Evolutionary conservation across 2,797 vertebrate genomes (phyloP), one percentile per base, ranked within the genome.

Genomic region (Eremophila alpestris): DNA sequence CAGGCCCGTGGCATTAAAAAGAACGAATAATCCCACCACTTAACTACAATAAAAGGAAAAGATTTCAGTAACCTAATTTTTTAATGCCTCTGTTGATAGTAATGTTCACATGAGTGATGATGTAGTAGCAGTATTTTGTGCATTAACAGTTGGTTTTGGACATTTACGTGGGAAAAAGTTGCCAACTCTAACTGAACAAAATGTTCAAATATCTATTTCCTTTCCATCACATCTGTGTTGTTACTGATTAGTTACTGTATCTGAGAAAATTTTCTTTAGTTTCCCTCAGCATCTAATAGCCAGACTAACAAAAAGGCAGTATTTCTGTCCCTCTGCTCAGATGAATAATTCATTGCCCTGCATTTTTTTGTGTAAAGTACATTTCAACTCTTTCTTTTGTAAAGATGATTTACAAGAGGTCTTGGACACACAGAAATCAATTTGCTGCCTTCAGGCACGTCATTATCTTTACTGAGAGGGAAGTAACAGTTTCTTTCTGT

Each of bases 261-360:
- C 59, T 45, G 65, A 62, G 70, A 93, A 93, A 94, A 59, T 85
- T 83, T 69, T 81, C 87, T 87, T 89, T 51, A 64, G 64, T 93
- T 93, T 89, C 41, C 11, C 63, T 86, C 36, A 41, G 59, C 58
- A 20, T 83, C 62, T 81, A 74, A 41, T 64, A 77, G 59, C 49
- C 81, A 68, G 56, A 15, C 87, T 81, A 95, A 95, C 80, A 95
- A 87, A 94, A 92, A 91, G 49, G 67, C 70, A 78, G 90, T 65
- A 80, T 82, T 94, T 94, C 80, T 91, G 55, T 91, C 68, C 60
- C 55, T 87, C 58, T 65, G 36, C 58, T 93, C 69, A 54, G 45
- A 94, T 97, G 93, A 96, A 96, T 97, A 96, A 97, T 97, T 97
- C 88, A 97, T 96, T 65, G 58, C 65, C 56, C 46, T 69, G 46